A percentile compares a stretch with the other conserved stretches of the same genome.
Evolutionary conservation across 2,888 invertebrate genomes (phyloP).

Genomic region (Chymomyza amoena): DNA sequence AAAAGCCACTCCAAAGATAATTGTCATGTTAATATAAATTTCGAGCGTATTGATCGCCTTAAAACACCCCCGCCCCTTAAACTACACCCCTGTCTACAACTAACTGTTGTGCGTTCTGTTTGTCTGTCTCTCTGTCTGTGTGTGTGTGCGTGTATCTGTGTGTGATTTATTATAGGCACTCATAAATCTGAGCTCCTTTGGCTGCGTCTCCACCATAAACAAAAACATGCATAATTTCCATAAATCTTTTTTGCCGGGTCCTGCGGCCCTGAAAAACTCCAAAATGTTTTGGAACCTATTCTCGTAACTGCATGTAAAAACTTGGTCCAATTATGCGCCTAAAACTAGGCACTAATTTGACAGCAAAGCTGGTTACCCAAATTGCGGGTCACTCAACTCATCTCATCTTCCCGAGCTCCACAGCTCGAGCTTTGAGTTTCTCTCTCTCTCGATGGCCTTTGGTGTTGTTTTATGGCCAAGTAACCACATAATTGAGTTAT

Average conservation of each 20-base stretch:
- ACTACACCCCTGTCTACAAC: background rate
- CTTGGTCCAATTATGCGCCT: slow-evolving; percentile 62
- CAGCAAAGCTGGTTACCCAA: slow-evolving; percentile 51
- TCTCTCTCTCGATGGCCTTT: background rate
- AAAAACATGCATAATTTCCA: slow-evolving; percentile 71
- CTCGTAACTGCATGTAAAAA: slow-evolving; percentile 52
- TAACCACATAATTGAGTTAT: slow-evolving; percentile 59
- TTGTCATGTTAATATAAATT: no score
- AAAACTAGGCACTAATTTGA: slow-evolving; percentile 68
- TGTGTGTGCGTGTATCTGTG: slow-evolving; percentile 21
- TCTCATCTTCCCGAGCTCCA: background rate
- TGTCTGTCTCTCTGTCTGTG: slow-evolving; percentile 7
- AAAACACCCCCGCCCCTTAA: no score
- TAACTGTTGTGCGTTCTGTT: background rate
- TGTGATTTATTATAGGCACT: slow-evolving; percentile 63
- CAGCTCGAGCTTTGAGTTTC: no score
- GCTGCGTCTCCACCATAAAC: slow-evolving; percentile 50
- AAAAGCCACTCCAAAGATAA: no score
- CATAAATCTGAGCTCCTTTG: slow-evolving; percentile 59
- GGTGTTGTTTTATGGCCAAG: slow-evolving; percentile 17
- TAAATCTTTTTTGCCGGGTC: slow-evolving; percentile 60
- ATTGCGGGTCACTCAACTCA: slow-evolving; percentile 43
- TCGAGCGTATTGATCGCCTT: no score
- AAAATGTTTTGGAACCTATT: background rate
- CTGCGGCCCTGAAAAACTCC: background rate